Conservation (phyloP, 2,888 invertebrate genomes). For the Creontiades dilutus region DNA sequence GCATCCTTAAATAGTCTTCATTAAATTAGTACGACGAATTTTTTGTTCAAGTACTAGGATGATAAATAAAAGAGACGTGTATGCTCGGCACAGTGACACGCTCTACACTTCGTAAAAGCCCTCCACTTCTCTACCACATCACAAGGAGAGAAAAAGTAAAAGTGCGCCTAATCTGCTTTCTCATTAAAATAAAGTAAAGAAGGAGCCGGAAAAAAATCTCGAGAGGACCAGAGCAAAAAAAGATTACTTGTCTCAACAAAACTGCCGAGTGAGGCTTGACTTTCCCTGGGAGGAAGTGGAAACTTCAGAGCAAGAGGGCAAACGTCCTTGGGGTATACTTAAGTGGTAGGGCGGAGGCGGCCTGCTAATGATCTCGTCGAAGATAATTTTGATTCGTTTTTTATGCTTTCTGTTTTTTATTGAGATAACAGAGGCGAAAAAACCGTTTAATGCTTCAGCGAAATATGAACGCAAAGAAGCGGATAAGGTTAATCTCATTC, state of each 20-base stretch:
- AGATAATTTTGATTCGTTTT: slow-evolving; percentile 36
- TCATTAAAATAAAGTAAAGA: slow-evolving; percentile 26
- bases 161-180: background rate
- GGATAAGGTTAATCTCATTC: slow-evolving; percentile 32
- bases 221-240: background rate
- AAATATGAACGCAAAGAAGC: slow-evolving; percentile 12
- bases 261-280: slow-evolving; percentile 10
- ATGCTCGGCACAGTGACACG: no score
- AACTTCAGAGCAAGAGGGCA: slow-evolving; percentile 28
- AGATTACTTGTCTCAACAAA: background rate
- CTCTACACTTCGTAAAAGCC: background rate
- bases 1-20: no score
- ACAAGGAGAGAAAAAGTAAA: background rate
- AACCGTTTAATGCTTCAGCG: background rate
- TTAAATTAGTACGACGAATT: no score
- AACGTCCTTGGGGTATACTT: slow-evolving; percentile 31
- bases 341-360: background rate
- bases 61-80: no score
- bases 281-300: background rate
- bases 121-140: background rate
- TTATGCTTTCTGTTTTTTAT: slow-evolving; percentile 9
- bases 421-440: slow-evolving; percentile 18
- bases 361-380: slow-evolving; percentile 36
- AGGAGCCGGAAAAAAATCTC: slow-evolving; percentile 7
- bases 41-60: no score